Evolutionary conservation across 2,113 vertebrate species (phyloP).

Genomic region (Lepus europaeus): DNA sequence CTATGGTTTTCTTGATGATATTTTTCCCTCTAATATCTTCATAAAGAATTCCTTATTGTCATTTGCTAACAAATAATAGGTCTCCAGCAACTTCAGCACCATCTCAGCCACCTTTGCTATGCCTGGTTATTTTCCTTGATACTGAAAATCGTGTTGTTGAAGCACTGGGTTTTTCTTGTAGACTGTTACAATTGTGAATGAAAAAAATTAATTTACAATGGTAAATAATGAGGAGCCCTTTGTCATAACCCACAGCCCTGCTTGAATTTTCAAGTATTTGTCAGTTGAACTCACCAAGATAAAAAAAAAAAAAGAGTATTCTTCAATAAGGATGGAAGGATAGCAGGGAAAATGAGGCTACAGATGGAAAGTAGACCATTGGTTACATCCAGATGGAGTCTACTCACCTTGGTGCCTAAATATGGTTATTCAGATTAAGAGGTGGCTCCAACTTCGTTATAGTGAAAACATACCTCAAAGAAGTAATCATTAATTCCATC

Average conservation of each 20-base stretch:
- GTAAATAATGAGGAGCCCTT: slow-evolving; percentile 16
- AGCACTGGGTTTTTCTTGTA: neutral
- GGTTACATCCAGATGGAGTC: neutral
- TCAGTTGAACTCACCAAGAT: slow-evolving; percentile 1
- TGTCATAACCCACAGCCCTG: neutral
- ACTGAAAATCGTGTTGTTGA: neutral
- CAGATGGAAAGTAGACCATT: neutral
- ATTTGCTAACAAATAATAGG: neutral
- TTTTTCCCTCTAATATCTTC: slow-evolving; percentile 3
- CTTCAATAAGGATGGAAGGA: neutral
- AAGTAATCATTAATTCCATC: slow-evolving; percentile 43
- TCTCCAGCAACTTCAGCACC: neutral
- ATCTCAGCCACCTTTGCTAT: neutral
- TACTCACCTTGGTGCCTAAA: neutral
- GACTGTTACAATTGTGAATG: neutral
- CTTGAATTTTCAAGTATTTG: slow-evolving; percentile 44
- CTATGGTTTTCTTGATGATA: neutral
- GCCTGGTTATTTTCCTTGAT: neutral
- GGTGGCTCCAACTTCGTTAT: neutral
- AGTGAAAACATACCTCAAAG: neutral
- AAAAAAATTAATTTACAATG: neutral
- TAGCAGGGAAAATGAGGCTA: neutral
- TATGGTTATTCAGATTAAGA: neutral
- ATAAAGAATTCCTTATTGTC: slow-evolving; percentile 28
- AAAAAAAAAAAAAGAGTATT: neutral